Evolutionary conservation across 2,113 vertebrate genomes (phyloP), one percentile per base, ranked within the genome.

Genomic region (Cygnus atratus): DNA sequence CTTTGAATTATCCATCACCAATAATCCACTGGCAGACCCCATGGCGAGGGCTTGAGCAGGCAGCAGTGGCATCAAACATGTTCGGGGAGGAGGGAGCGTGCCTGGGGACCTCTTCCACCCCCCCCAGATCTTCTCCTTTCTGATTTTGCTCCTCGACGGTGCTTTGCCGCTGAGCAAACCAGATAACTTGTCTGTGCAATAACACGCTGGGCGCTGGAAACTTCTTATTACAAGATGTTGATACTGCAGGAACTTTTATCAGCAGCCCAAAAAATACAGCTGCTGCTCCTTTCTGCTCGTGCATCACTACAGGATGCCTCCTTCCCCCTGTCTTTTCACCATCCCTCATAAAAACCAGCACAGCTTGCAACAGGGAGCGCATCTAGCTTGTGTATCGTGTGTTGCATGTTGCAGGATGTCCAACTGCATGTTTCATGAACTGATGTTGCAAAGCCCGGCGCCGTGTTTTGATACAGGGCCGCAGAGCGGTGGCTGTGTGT

Each of bases 21-120:
- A 9, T 65, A 61, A 68, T 72, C 25, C 8, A 39, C 25, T 20
- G 65, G 33, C 48, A 39, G 39, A 26, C 37, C 37, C 24, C 17
- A 12, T 9, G 17, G 37, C 18, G 4, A 24, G 63, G 65, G 31
- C 37, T 78, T 50, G 8, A 57, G 37, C 1, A 7, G 52, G 37
- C 73, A 76, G 33, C 17, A 3, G 48, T 3, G 3, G 71, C 57
- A 37, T n/a, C 48, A 25, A 14, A 43, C 0, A 0, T 10, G 8
- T 44, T 63, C 29, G 5, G 13, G 16, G 6, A 58, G 44, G 31
- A 87, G 22, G 19, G 13, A 39, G 2, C 16, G 26, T 9, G 17
- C 46, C 13, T 6, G 59, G 26, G 48, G 8, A 7, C 5, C 39
- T 54, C n/a, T 54, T 82, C 71, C 73, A 17, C 50, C 26, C 31